Evolutionary conservation across 2,113 vertebrate species (phyloP), one percentile per base, ranked within the genome.

Genomic region (Collichthys lucidus): DNA sequence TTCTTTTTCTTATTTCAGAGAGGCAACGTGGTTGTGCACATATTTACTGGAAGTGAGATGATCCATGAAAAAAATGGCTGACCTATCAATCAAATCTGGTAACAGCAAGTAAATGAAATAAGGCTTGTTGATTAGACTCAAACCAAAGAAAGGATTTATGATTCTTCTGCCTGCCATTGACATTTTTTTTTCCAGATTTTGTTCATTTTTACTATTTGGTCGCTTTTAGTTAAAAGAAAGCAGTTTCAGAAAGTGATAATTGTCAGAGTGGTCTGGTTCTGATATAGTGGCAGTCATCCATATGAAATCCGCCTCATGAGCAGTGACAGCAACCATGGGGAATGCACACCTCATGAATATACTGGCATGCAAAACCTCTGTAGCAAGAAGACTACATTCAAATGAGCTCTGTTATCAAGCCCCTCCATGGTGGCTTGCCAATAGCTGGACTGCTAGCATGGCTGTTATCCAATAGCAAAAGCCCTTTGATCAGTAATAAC

Each of bases 331-430:
- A 89, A 77, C 71, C 69, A 70, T 40, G 46, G 47, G 65, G 88
- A 93, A 91, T 92, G 89, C 31, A 40, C 83, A 85, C 84, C 67
- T 92, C 77, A 79, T 85, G 90, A 86, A 65, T 85, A 85, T 72
- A 65, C 65, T 87, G 87, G 68, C 86, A 86, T 57, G 75, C 26
- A 66, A 80, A 86, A 24, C 65, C 55, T 92, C 57, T 86, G 73
- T 55, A 68, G 73, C 44, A 66, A 87, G 66, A 87, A 22, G 35
- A 26, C 64, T 72, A 19, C 64, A 87, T 90, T 90, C 53, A 89
- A 87, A 89, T 89, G 68, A 90, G 82, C 81, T 74, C 62, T 69
- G 73, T 74, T 88, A 91, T 87, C 91, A 83, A 65, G 83, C 77
- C 84, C 55, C 74, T 87, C 24, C 84, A 53, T 82, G 83, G 72